Evolutionary conservation across 2,797 vertebrate genomes (phyloP).

Genomic region (Centropyge bicolor): DNA sequence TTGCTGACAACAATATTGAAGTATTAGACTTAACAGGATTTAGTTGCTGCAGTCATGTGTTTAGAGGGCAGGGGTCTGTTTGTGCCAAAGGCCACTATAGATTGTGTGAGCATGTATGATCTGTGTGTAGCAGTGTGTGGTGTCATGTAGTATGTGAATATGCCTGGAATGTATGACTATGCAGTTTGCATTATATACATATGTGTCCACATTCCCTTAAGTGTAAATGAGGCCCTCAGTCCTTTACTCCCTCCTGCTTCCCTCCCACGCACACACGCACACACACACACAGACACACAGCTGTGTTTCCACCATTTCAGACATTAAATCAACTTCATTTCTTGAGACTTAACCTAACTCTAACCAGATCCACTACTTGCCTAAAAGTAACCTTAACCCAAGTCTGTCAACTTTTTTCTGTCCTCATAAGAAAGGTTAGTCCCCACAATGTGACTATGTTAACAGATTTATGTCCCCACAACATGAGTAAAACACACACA

Average conservation of each 20-base stretch:
- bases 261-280: neutral
- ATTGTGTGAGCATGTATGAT: neutral
- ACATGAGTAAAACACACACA: too few species aligned
- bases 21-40: conserved; percentile 58
- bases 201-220: conserved; percentile 19
- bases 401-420: too few species aligned
- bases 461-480: too few species aligned
- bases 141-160: conserved; percentile 5
- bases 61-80: conserved; percentile 25
- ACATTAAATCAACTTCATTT: too few species aligned
- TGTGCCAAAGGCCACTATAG: conserved; percentile 11
- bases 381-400: too few species aligned
- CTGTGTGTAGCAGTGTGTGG: neutral
- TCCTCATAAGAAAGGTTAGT: too few species aligned
- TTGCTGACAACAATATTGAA: conserved; percentile 45
- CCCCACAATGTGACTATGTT: too few species aligned
- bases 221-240: conserved; percentile 38
- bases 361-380: too few species aligned
- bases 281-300: neutral
- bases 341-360: too few species aligned
- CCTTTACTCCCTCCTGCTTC: conserved; percentile 5
- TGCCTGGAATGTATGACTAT: conserved; percentile 15
- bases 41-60: conserved; percentile 43
- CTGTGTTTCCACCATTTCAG: too few species aligned
- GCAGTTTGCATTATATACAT: conserved; percentile 3